Evolutionary conservation across 2,797 vertebrate species (phyloP).

Genomic region (Tokudaia muenninki): DNA sequence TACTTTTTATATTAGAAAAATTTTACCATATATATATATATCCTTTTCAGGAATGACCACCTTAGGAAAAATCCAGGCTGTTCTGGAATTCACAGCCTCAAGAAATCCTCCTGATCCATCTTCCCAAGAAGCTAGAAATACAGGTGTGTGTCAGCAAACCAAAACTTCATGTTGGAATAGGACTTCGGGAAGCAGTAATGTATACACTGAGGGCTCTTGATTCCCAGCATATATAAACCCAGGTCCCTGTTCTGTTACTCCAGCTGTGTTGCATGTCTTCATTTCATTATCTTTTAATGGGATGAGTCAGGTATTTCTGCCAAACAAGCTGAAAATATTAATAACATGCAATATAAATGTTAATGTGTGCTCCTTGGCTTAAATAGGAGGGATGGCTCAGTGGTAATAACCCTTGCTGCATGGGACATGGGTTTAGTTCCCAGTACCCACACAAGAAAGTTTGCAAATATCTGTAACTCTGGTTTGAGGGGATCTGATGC

Average conservation of each 20-base stretch:
- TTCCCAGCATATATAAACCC: background rate
- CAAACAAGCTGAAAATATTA: background rate
- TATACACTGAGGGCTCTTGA: background rate
- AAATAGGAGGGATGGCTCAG: background rate
- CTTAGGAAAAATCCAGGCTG: background rate
- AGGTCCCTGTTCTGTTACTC: background rate
- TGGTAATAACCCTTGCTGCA: background rate
- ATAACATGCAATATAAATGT: rapidly evolving
- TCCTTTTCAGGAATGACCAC: background rate
- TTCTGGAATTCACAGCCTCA: background rate
- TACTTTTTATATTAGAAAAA: background rate
- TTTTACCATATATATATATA: background rate
- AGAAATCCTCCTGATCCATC: background rate
- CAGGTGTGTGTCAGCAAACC: background rate
- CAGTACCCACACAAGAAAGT: background rate
- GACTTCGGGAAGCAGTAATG: background rate
- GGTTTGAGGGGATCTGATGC: background rate
- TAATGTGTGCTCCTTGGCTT: background rate
- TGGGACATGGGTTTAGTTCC: background rate
- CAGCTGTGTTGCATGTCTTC: background rate
- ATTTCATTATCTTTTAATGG: too few relatives aligned
- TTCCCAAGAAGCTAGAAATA: background rate
- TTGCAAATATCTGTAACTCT: background rate
- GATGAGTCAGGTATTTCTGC: background rate
- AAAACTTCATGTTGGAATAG: background rate